Evolutionary conservation across 2,888 invertebrate genomes (phyloP).

Genomic region (Lochmaea capreae): DNA sequence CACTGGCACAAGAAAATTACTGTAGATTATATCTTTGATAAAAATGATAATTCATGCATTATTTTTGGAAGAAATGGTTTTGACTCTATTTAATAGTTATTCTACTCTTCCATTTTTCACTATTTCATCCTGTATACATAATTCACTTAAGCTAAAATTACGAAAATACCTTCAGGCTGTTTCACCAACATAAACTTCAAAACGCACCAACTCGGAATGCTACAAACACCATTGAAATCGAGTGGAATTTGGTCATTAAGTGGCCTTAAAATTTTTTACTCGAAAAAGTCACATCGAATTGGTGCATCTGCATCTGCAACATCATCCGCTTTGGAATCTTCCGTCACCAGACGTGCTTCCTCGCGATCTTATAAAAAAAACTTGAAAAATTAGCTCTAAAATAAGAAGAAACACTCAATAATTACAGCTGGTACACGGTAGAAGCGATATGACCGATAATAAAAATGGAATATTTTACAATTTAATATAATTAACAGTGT

Average conservation of each 20-base stretch:
- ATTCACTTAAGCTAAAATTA: not conserved
- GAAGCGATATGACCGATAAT: not conserved
- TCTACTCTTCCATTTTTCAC: too few relatives aligned
- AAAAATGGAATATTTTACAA: not conserved
- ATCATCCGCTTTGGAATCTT: constrained; percentile 15
- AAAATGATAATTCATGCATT: too few relatives aligned
- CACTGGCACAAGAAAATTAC: too few relatives aligned
- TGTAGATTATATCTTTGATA: not conserved
- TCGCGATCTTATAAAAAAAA: constrained; percentile 12
- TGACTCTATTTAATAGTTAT: too few relatives aligned
- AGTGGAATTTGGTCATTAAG: constrained; percentile 18
- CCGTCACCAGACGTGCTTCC: constrained; percentile 20
- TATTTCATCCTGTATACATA: not conserved
- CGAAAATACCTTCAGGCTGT: not conserved
- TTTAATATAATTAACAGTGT: not conserved
- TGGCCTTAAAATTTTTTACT: constrained; percentile 18
- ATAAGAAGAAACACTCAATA: constrained; percentile 10
- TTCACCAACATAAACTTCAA: constrained; percentile 7
- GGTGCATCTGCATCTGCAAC: constrained; percentile 23
- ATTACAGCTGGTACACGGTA: not conserved
- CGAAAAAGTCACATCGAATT: constrained; percentile 15
- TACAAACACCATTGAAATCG: constrained; percentile 16
- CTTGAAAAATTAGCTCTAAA: constrained; percentile 20
- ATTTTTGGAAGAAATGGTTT: too few relatives aligned
- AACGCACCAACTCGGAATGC: constrained; percentile 14